Conservation (phyloP, 2,113 vertebrate genomes). For the Nannobrachium achirus region DNA sequence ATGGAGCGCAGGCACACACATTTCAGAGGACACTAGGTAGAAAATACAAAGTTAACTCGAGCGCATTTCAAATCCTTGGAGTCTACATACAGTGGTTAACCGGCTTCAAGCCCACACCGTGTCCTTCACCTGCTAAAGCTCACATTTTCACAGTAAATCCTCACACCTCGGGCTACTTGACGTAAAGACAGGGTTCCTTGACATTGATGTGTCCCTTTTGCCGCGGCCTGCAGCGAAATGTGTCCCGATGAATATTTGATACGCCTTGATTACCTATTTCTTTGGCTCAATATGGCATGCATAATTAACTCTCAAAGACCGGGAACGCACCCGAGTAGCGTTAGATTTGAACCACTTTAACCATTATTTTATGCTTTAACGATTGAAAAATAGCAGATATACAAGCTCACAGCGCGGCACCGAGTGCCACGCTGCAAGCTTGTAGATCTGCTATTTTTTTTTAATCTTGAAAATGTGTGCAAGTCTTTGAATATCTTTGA, state of each 20-base stretch:
- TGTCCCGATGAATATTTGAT: slow-evolving; percentile 74
- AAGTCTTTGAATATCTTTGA: too few relatives aligned
- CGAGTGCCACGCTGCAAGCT: too few relatives aligned
- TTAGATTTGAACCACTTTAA: too few relatives aligned
- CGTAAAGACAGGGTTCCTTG: slow-evolving; percentile 7
- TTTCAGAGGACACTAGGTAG: background rate
- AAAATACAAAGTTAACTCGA: too few relatives aligned
- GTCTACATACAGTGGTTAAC: background rate
- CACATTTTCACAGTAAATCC: background rate
- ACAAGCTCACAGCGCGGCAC: too few relatives aligned
- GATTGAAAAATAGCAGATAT: too few relatives aligned
- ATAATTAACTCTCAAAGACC: too few relatives aligned
- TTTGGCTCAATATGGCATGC: slow-evolving; percentile 69
- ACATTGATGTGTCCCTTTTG: slow-evolving; percentile 35
- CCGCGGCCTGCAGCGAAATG: slow-evolving; percentile 48
- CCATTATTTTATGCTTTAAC: too few relatives aligned
- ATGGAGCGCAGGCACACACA: background rate
- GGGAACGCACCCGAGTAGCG: too few relatives aligned
- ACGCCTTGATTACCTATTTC: slow-evolving; percentile 64
- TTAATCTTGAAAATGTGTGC: too few relatives aligned
- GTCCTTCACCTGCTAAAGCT: background rate
- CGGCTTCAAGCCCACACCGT: too few relatives aligned
- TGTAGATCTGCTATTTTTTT: too few relatives aligned
- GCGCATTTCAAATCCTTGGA: background rate
- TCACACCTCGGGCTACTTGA: background rate